Evolutionary conservation across 2,888 invertebrate genomes (phyloP), one percentile per base, ranked within the genome.

Genomic region (Phyllotreta cruciferae): DNA sequence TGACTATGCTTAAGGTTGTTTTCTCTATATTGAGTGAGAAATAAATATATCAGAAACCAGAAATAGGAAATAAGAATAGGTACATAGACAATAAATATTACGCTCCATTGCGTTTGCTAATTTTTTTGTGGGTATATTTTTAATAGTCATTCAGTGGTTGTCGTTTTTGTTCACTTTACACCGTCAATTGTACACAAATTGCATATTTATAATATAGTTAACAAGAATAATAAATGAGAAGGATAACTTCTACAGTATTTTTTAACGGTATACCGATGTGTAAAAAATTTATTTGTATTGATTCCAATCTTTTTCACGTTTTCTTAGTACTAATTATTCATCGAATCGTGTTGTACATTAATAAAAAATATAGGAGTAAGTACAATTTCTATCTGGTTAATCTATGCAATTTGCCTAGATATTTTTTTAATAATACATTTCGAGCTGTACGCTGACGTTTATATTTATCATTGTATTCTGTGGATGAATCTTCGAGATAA

Each of bases 1-100:
- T 64, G 64, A 64, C 64, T 64, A 49, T 49, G 6, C 35, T 34
- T 58, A 57, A 58, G 63, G 57, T 52, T 63, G 55, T 58, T 63
- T 47, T 49, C 49, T n/a, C 47, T 7, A 37, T 13, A 36, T 35
- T 14, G 14, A 61, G 42, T 47, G 35, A 49, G 49, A 54, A 49
- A 49, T 49, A 49, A 49, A 49, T 49, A 49, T 49, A 49, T 49
- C 49, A 35, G 49, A 49, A 49, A 49, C 49, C 49, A 49, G 49
- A 49, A 49, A 49, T 49, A 49, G 49, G 49, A 49, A 49, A 49
- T 35, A 3, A 49, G 49, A 49, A 47, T 14, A 24, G 24, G 24
- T 24, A 35, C 11, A 35, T 13, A 49, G 49, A 49, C 60, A 39
- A 60, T 44, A 52, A 60, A 60, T 53, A 60, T 9, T 42, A 60